Evolutionary conservation across 2,888 invertebrate genomes (phyloP).

Genomic region (Blomia tropicalis): DNA sequence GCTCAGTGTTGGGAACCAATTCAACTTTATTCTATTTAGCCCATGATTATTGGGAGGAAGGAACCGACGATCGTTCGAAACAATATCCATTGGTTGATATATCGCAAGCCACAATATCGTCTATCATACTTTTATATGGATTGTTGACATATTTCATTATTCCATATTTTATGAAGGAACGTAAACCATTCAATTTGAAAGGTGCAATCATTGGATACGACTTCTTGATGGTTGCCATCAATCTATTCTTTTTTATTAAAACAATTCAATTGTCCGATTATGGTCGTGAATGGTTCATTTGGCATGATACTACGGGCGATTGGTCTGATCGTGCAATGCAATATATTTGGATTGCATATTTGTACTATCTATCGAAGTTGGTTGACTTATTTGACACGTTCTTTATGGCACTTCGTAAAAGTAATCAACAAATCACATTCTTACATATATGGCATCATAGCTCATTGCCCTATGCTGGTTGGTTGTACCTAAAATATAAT

Average conservation of each 20-base stretch:
- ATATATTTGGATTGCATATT: conserved; percentile 20
- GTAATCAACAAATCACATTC: conserved; percentile 22
- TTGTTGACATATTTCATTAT: conserved; percentile 12
- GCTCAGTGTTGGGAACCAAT: conserved; percentile 11
- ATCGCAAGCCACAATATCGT: background rate
- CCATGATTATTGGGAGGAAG: conserved; percentile 19
- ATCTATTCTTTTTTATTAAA: conserved; percentile 18
- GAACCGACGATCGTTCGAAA: conserved; percentile 6
- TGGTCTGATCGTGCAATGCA: conserved; percentile 6
- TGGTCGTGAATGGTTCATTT: conserved; percentile 19
- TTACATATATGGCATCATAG: conserved; percentile 24
- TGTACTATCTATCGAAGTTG: conserved; percentile 21
- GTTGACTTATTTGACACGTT: conserved; percentile 24
- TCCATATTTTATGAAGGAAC: conserved; percentile 13
- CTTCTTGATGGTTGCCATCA: conserved; percentile 22
- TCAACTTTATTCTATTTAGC: conserved; percentile 8
- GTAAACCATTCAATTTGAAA: conserved; percentile 19
- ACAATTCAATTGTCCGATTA: conserved; percentile 6
- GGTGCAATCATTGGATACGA: conserved; percentile 17
- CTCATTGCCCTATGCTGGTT: conserved; percentile 18
- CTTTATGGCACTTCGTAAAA: conserved; percentile 23
- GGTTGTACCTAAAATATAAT: conserved; percentile 23
- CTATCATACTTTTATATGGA: conserved; percentile 15
- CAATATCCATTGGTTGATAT: conserved; percentile 14
- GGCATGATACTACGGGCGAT: conserved; percentile 15